Conservation (phyloP, 2,113 vertebrate genomes). For the Pelecanoides urinatrix region DNA sequence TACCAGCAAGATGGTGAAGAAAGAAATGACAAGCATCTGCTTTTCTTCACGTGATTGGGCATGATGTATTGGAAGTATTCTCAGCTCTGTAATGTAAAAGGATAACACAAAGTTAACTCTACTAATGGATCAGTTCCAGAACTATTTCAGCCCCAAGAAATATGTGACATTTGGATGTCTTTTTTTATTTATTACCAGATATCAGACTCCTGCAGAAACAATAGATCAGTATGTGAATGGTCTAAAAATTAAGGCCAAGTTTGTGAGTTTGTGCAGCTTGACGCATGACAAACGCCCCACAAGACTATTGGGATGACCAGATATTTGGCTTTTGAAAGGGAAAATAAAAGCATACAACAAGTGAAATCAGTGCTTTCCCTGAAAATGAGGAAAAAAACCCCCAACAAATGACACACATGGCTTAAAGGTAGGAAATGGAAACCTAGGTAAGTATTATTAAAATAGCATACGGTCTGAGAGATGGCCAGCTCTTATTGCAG, state of each 20-base stretch:
- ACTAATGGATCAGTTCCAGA: constrained; percentile 18
- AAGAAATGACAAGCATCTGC: constrained; percentile 44
- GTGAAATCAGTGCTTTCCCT: background rate
- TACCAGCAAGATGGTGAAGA: constrained; percentile 12
- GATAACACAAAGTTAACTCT: constrained; percentile 31
- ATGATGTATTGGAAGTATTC: background rate
- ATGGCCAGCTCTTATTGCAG: background rate
- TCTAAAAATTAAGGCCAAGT: constrained; percentile 42
- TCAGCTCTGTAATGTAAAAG: background rate
- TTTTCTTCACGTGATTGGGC: constrained; percentile 35
- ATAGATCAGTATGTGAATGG: constrained; percentile 32
- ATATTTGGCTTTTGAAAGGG: constrained; percentile 28
- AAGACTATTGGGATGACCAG: background rate
- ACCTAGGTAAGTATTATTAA: background rate
- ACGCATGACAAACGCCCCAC: background rate
- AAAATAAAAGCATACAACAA: constrained; percentile 13
- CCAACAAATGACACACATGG: background rate
- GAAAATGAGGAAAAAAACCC: background rate
- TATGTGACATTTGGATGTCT: constrained; percentile 39
- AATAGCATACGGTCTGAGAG: background rate
- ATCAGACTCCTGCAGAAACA: constrained; percentile 57
- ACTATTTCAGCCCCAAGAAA: constrained; percentile 26
- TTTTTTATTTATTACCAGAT: constrained; percentile 53
- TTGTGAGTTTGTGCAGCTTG: constrained; percentile 38
- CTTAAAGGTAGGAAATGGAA: constrained; percentile 9